Evolutionary conservation across 2,888 invertebrate genomes (phyloP).

Genomic region (Cyrtodaria siliqua): DNA sequence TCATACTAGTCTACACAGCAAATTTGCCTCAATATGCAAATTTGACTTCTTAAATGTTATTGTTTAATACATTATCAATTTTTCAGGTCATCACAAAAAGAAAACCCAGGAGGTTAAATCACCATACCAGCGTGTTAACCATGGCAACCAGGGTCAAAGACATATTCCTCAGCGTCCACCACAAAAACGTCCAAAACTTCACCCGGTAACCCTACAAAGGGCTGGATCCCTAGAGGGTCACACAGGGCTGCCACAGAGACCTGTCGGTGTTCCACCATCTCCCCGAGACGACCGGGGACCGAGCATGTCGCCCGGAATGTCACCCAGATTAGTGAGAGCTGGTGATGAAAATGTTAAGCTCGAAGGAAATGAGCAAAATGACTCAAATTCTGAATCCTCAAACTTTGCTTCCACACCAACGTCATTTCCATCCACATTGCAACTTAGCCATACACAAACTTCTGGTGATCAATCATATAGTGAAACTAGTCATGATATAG

Average conservation of each 20-base stretch:
- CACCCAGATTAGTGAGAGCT: background rate
- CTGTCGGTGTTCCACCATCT: constrained; percentile 15
- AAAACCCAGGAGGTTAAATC: constrained; percentile 35
- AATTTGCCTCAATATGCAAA: background rate
- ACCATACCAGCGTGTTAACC: constrained; percentile 31
- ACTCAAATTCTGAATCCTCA: background rate
- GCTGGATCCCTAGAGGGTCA: constrained; percentile 8
- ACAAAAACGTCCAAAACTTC: constrained; percentile 17
- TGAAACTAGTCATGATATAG: constrained; percentile 15
- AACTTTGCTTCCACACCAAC: constrained; percentile 18
- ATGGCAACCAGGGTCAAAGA: constrained; percentile 17
- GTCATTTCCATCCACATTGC: constrained; percentile 38
- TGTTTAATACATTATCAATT: background rate
- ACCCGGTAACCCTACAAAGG: constrained; percentile 36
- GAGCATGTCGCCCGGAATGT: background rate
- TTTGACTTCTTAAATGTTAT: background rate
- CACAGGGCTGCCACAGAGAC: background rate
- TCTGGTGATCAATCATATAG: constrained; percentile 17
- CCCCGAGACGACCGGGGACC: background rate
- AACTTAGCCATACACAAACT: constrained; percentile 46
- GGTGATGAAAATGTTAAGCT: constrained; percentile 18
- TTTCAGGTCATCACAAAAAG: constrained; percentile 43
- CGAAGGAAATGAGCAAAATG: constrained; percentile 8
- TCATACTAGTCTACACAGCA: too few relatives aligned
- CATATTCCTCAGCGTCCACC: constrained; percentile 8